A percentile compares a stretch with the other conserved stretches of the same genome.
These are phyloP conservation scores for Hippasteria phrygiana DNA, from an alignment of 53 echinoderm and acorn worm genomes.

Conservation along the genomic window DNA sequence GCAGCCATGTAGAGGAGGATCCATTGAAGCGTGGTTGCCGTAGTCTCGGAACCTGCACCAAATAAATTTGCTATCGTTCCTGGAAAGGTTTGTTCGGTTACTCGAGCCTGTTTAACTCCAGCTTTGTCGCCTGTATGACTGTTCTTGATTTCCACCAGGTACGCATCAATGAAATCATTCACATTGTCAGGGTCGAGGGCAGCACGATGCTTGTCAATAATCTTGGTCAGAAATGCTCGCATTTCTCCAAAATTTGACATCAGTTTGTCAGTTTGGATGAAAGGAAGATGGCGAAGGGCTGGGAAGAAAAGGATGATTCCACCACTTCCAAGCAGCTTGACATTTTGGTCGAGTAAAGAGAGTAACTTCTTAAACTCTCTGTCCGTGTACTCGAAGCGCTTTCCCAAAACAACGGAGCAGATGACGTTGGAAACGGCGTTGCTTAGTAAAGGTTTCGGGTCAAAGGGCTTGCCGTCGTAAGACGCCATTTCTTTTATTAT, in stretches of 20 bases:
- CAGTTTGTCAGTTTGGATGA: background rate
- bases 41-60: conserved; percentile 61
- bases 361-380: background rate
- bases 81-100: conserved; percentile 24
- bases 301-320: background rate
- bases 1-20: too few relatives aligned
- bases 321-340: background rate
- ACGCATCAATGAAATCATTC: conserved; percentile 41
- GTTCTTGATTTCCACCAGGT: conserved; percentile 41
- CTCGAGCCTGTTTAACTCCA: background rate
- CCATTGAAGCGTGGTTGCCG: conserved; percentile 66
- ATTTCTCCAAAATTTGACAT: background rate
- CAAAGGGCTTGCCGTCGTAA: conserved; percentile 20
- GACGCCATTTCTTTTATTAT: too few relatives aligned
- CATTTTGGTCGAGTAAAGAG: background rate
- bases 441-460: conserved; percentile 30
- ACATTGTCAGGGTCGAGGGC: conserved; percentile 28
- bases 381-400: conserved; percentile 47
- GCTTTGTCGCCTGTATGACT: background rate
- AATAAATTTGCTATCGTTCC: conserved; percentile 37
- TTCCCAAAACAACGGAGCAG: too few relatives aligned
- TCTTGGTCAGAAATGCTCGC: background rate
- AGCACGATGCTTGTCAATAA: conserved; percentile 37
- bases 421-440: conserved; percentile 44
- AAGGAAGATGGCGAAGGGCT: background rate